Evolutionary conservation across 2,888 invertebrate genomes (phyloP).

Genomic region (Nomada hirtipes): DNA sequence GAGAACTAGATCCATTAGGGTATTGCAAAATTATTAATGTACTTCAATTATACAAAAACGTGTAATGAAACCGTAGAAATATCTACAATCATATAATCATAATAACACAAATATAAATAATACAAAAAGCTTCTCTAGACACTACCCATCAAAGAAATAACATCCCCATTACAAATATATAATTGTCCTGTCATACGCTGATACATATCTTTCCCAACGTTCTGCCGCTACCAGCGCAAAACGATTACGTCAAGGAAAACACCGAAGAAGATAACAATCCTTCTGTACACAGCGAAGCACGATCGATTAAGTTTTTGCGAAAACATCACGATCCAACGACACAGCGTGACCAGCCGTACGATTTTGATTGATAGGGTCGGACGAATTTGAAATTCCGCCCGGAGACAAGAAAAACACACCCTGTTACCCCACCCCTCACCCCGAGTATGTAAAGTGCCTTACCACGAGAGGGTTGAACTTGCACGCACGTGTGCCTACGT

Average conservation of each 20-base stretch:
- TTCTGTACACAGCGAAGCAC: conserved; percentile 25
- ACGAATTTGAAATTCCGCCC: conserved; percentile 64
- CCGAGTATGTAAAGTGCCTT: conserved; percentile 29
- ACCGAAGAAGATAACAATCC: conserved; percentile 38
- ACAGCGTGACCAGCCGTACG: conserved; percentile 14
- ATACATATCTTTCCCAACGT: no score
- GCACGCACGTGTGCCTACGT: conserved; percentile 39
- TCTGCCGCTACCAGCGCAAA: not conserved
- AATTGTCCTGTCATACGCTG: no score
- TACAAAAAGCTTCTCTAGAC: no score
- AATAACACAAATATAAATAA: no score
- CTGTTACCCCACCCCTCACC: conserved; percentile 17
- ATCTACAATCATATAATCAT: no score
- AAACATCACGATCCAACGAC: conserved; percentile 31
- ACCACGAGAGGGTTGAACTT: not conserved
- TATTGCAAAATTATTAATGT: no score
- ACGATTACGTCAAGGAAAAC: not conserved
- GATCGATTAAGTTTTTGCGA: conserved; percentile 69
- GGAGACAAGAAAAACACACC: conserved; percentile 32
- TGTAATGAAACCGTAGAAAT: no score
- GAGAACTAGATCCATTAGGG: no score
- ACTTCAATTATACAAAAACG: no score
- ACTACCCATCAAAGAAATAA: no score
- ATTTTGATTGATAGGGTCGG: conserved; percentile 66
- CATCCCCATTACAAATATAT: no score